Conservation (phyloP, 2,797 vertebrate species). For the Myotis planiceps region DNA sequence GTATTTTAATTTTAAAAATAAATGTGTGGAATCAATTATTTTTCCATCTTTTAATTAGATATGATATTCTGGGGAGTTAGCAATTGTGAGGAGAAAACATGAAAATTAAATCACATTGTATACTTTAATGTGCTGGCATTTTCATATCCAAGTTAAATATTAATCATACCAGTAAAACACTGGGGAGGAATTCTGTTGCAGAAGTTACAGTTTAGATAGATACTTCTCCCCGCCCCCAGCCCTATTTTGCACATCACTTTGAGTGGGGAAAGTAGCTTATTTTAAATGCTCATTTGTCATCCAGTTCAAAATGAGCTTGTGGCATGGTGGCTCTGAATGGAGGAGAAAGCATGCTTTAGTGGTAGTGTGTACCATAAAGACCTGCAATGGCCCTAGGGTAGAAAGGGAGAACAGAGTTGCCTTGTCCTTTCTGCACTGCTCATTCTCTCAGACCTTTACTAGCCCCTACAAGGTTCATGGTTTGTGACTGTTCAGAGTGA, state of each 20-base stretch:
- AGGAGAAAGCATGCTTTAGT: background rate
- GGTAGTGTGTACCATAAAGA: background rate
- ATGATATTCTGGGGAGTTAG: background rate
- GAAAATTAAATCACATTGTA: slow-evolving; percentile 17
- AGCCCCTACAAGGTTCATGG: background rate
- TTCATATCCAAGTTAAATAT: slow-evolving; percentile 58
- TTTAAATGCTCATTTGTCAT: slow-evolving; percentile 38
- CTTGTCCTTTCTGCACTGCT: background rate
- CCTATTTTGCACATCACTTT: background rate
- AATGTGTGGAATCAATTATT: slow-evolving; percentile 37
- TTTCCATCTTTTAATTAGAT: slow-evolving; percentile 26
- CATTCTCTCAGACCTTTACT: background rate
- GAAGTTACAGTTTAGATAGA: slow-evolving; percentile 21
- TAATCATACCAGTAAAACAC: slow-evolving; percentile 31
- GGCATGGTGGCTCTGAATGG: background rate
- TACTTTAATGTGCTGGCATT: slow-evolving; percentile 49
- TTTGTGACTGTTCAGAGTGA: background rate
- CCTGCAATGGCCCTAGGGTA: background rate
- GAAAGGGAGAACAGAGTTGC: background rate
- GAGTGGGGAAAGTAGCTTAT: background rate
- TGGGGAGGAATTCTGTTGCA: slow-evolving; percentile 24
- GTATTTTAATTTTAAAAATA: slow-evolving; percentile 34
- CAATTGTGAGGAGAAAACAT: background rate
- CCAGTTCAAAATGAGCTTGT: background rate
- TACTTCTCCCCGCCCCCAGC: background rate